These are phyloP conservation scores for Poeciliopsis infans DNA, from an alignment of 2,797 vertebrate genomes.

Conservation along the genomic window DNA sequence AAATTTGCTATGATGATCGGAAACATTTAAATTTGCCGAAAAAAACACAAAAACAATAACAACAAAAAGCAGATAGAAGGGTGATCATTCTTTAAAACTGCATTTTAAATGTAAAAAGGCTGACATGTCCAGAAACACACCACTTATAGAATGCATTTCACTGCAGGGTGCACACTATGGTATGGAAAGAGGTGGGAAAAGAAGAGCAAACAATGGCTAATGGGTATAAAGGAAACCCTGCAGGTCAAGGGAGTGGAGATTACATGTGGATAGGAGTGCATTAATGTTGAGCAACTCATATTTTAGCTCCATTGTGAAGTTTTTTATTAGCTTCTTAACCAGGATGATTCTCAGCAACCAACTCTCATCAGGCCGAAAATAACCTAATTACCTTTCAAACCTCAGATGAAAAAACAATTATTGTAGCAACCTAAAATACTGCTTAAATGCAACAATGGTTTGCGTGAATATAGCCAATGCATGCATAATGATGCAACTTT, in stretches of 20 bases:
- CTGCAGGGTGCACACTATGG: constrained; percentile 38
- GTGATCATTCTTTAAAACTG: background rate
- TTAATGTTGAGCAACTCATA: constrained; percentile 48
- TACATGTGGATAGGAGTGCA: constrained; percentile 52
- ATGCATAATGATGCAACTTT: background rate
- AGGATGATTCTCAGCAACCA: constrained; percentile 33
- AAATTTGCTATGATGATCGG: background rate
- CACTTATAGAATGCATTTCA: constrained; percentile 28
- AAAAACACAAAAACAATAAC: background rate
- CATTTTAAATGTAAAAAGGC: constrained; percentile 13
- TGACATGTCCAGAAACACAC: constrained; percentile 34
- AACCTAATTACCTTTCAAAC: background rate
- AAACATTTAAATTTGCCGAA: background rate
- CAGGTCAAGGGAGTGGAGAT: constrained; percentile 67
- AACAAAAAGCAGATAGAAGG: background rate
- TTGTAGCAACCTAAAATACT: background rate
- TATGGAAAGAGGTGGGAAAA: constrained; percentile 52
- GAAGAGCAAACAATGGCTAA: constrained; percentile 73
- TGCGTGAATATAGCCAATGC: background rate
- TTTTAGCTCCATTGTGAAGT: constrained; percentile 17
- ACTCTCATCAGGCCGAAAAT: constrained; percentile 33
- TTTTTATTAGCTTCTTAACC: constrained; percentile 29
- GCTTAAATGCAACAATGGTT: background rate
- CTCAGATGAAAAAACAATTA: background rate
- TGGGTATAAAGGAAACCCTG: constrained; percentile 70